Evolutionary conservation across 2,113 vertebrate species (phyloP).

Genomic region (Daubentonia madagascariensis): DNA sequence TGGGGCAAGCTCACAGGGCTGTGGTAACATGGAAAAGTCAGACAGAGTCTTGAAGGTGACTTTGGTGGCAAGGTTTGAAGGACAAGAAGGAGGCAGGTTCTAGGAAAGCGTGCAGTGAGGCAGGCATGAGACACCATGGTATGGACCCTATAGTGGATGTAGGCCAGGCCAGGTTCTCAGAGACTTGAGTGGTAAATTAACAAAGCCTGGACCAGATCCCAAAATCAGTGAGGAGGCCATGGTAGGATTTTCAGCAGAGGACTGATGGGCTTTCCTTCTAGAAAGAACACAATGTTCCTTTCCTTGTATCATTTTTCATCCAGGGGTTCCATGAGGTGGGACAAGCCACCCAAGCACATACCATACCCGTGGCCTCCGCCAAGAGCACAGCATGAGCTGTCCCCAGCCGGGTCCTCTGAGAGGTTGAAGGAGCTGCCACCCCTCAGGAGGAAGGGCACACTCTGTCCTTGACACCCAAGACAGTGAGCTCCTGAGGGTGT

Average conservation of each 20-base stretch:
- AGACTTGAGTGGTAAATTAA: neutral
- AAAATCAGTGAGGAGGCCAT: neutral
- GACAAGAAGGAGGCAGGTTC: neutral
- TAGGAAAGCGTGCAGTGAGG: neutral
- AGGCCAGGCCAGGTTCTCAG: neutral
- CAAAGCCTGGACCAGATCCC: neutral
- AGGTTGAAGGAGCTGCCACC: neutral
- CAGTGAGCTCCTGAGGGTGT: neutral
- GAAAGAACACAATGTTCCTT: neutral
- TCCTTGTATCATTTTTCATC: neutral
- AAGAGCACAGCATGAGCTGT: neutral
- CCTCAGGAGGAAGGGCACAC: neutral
- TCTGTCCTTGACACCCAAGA: neutral
- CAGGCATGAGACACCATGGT: neutral
- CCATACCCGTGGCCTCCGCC: neutral
- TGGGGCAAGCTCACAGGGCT: neutral
- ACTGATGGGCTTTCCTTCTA: neutral
- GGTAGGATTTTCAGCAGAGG: neutral
- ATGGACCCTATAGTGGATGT: too few relatives aligned
- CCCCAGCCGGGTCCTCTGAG: neutral
- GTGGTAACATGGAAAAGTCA: neutral
- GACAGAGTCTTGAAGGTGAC: neutral
- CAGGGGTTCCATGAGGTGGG: neutral
- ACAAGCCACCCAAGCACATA: neutral
- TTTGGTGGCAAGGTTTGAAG: neutral